Evolutionary conservation across 2,888 invertebrate genomes (phyloP), one percentile per base, ranked within the genome.

Genomic region (Drymonia ruficornis): DNA sequence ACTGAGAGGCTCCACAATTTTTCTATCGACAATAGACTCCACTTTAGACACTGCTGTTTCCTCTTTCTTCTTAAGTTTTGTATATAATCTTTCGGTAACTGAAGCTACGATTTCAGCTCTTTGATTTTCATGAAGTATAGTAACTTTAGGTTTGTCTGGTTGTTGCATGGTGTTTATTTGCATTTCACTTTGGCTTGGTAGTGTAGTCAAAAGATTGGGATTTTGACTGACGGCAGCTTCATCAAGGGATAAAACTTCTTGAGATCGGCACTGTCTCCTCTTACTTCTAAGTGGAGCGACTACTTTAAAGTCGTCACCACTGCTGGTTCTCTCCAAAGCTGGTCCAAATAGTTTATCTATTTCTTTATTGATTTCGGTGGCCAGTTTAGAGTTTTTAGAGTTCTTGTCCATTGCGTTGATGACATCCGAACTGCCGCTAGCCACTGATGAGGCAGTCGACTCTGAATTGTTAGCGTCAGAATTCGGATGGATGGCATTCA

Each of bases 71-170:
- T 91, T 94, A 31, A 92, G 65, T 65, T 81, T 95, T 0, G 94
- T 93, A 74, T 95, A 96, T 13, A 96, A 83, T 67, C 96, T 87
- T 67, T 94, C 94, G 2, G 96, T 96, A 2, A 96, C 96, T 0
- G 95, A 95, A 4, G 95, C 95, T 2, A 96, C 95, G 50, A 96
- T 95, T 81, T 95, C 95, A 18, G 95, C 94, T 71, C 95, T 86
- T 75, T 94, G 94, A 43, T 89, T 87, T 52, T 89, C 87, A 60
- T 88, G 86, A 5, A 88, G 75, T 53, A 90, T 82, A 6, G 87
- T 75, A n/a, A 64, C 63, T 65, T 78, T 86, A 18, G 57, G 50
- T 53, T 78, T 81, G 5, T 74, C 72, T 7, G 55, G 48, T 49
- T 59, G 73, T 53, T 74, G 67, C 42, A 63, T 65, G 48, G 74